Evolutionary conservation across 1,140 invertebrate genomes (phyloP), one percentile per base, ranked within the genome.

Genomic region (Carposina sasakii): DNA sequence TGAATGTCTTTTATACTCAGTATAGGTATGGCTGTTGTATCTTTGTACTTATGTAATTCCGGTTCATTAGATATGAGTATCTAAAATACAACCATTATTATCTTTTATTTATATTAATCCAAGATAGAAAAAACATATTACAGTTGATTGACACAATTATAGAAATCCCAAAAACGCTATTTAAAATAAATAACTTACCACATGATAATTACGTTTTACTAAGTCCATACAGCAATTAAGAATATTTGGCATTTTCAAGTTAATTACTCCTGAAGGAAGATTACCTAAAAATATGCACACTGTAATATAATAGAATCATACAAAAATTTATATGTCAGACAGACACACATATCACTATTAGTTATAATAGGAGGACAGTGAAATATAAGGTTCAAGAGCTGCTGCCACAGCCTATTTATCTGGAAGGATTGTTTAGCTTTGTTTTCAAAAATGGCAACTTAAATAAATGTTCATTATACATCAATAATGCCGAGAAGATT

Each of bases 1-100:
- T 71, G 71, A 23, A 77, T n/a, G 28, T 73, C 57, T 17, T 40
- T 46, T 21, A 68, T 49, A 5, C 59, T 64, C 49, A 67, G 57
- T 21, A 68, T 54, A 26, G 52, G 54, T 10, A 69, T 53, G 17
- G 42, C 37, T 24, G 28, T 36, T n/a, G 37, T 26, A 10, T 44
- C 40, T 45, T 60, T 46, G 22, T 48, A 37, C 43, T 49, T 53
- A 17, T 63, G 28, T 13, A 70, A 51, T 36, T 64, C 50, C 39
- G 56, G 46, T 41, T 73, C 57, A 54, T 64, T 54, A 19, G 52
- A 55, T 30, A 77, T 24, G 37, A 75, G 37, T 12, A 71, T 28
- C 70, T 75, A 33, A 34, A 70, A 67, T 6, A 30, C 20, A 21
- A 40, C 19, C 3, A 16, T 34, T 22, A 24, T 46, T 6, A 12